Percentiles rank a stretch among this genome's conserved stretches.
Evolutionary conservation across 1,140 invertebrate genomes (phyloP).

Genomic region (Drosophila elegans): DNA sequence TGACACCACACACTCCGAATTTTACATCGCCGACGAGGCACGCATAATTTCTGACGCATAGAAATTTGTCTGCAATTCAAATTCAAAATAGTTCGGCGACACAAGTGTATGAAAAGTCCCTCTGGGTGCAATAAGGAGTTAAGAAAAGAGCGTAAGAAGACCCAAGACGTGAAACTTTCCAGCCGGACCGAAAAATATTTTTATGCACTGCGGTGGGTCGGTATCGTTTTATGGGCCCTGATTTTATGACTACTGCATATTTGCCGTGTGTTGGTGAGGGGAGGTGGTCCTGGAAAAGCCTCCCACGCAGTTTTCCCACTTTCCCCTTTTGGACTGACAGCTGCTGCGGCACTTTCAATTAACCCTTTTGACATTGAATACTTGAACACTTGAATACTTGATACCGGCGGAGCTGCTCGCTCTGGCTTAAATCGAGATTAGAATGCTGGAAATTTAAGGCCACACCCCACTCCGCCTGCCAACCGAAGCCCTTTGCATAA

Average conservation of each 20-base stretch:
- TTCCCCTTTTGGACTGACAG: constrained; percentile 28
- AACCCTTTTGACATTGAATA: constrained; percentile 74
- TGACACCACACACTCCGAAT: constrained; percentile 12
- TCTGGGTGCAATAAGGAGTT: constrained; percentile 58
- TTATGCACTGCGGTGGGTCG: constrained; percentile 58
- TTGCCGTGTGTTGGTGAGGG: constrained; percentile 1
- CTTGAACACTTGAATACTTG: constrained; percentile 25
- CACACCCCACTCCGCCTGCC: constrained; percentile 8
- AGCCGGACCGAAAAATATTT: constrained; percentile 48
- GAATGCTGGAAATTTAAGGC: constrained; percentile 58
- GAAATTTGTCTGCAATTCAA: constrained; percentile 67
- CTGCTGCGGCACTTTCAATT: constrained; percentile 56
- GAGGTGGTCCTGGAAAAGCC: neutral
- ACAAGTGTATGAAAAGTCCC: constrained; percentile 46
- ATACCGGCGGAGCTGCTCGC: constrained; percentile 24
- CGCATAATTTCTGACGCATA: constrained; percentile 66
- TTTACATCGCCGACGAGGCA: constrained; percentile 37
- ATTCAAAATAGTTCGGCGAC: constrained; percentile 59
- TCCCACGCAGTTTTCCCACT: constrained; percentile 4
- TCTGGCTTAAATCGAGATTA: constrained; percentile 70
- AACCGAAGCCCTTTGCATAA: constrained; percentile 45
- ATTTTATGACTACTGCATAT: constrained; percentile 61
- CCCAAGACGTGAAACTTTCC: constrained; percentile 43
- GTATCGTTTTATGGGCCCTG: constrained; percentile 55
- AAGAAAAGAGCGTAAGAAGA: constrained; percentile 16